Evolutionary conservation across 1,140 invertebrate genomes (phyloP), one percentile per base, ranked within the genome.

Genomic region (Dendrolimus kikuchii): DNA sequence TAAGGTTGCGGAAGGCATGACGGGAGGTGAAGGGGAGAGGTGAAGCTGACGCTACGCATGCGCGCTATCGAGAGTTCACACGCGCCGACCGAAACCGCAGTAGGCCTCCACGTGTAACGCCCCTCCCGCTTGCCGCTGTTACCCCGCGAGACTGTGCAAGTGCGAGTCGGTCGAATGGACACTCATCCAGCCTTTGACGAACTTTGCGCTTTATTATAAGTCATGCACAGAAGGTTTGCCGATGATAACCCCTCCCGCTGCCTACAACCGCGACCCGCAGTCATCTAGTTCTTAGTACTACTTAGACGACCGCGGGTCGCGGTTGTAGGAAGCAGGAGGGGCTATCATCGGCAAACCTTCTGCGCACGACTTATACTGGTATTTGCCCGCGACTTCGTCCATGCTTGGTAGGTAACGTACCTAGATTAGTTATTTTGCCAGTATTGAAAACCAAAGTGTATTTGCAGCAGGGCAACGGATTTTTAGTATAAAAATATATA

Each of bases 1-100:
- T 60, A 57, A 61, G 66, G 56, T 55, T 60, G 54, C 64, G 60
- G 64, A 59, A 68, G 60, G 57, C 46, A 43, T 51, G 51, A 58
- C 53, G 60, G 57, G 64, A 53, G 64, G 63, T 53, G 61, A 63
- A 60, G 52, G 56, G 61, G 68, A 60, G 43, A 49, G 56, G 58
- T 47, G 44, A 40, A 53, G 52, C 51, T 45, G 64, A 64, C 66
- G 68, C 69, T 67, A 81, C 80, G 81, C 78, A 84, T 65, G 80
- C 79, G 81, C 76, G 71, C 59, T 81, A 61, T 59, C 57, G 68
- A 74, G 70, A 81, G 81, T 72, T 73, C 70, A 74, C 71, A 74
- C 74, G 74, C 75, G 77, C 75, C 54, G 48, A 50, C 51, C 74
- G 76, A 67, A 76, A 73, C 77, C 74, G 74, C 69, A 68, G 81